phyloP scores from a whole-genome alignment of 2,113 vertebrate species.

The Aspiorhynchus laticeps region DNA sequence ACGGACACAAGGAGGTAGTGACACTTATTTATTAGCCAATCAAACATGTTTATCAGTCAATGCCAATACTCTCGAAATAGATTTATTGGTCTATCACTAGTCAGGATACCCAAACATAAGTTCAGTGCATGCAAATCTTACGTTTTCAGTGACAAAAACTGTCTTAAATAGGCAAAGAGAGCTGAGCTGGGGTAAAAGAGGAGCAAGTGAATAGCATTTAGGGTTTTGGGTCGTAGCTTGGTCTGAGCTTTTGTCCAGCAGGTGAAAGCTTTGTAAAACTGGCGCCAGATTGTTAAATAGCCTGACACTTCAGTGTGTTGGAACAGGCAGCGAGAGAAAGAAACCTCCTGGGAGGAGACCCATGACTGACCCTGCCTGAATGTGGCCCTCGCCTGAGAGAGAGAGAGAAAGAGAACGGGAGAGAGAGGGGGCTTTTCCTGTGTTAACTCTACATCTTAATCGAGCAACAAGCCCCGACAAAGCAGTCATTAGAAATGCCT shows the following conservation, averaged over 20 bases:
- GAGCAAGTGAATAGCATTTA: conserved; percentile 66
- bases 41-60: neutral
- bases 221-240: conserved; percentile 79
- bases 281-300: conserved; percentile 82
- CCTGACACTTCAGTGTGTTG: conserved; percentile 79
- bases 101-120: neutral
- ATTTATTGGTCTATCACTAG: neutral
- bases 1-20: neutral
- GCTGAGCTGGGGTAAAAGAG: conserved; percentile 43
- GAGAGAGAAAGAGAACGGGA: conserved; percentile 66
- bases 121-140: conserved; percentile 22
- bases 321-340: conserved; percentile 76
- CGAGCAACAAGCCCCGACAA: conserved; percentile 80
- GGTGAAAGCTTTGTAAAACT: conserved; percentile 83
- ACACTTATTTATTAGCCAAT: neutral
- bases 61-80: neutral
- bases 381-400: conserved; percentile 69
- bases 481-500: conserved; percentile 80
- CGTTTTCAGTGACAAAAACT: conserved; percentile 36
- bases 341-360: conserved; percentile 78
- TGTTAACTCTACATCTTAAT: conserved; percentile 80
- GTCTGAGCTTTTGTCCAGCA: conserved; percentile 80
- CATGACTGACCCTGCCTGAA: conserved; percentile 78
- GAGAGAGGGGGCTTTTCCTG: conserved; percentile 74
- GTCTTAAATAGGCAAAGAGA: conserved; percentile 32